Base-by-base conservation (phyloP, 2,113 vertebrate species). In the Cavia aperea region DNA sequence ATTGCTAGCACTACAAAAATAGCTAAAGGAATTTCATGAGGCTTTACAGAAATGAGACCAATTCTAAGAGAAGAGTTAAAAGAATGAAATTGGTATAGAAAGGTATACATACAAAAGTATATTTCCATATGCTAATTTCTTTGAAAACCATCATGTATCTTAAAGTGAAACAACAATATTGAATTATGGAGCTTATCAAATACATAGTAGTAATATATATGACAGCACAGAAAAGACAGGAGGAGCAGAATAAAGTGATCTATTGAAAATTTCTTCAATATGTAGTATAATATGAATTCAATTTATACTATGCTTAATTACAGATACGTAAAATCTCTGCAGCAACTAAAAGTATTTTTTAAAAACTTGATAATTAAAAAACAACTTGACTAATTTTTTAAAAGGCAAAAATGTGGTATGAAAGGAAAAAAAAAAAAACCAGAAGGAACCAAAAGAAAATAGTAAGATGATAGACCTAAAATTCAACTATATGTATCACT, bases 361-460 rank as follows among this genome's bases (percentile, higher is more conserved):
- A 54, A 54, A 54, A 54, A 54, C 51, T 54, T 54, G 51, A 54
- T 46, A 75, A 75, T 75, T 75, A 75, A 46, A 26, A 72, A 43
- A 8, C 21, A 75, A 46, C 43, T 75, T 75, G 72, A 46, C 21
- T 46, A 75, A 75, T 75, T 39, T 75, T 75, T 73, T 75, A 46
- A 46, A 75, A 70, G 24, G 39, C 72, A 75, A 75, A 75, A 68
- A 75, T 6, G 14, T 51, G 31, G 10, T n/a, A 39, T 54, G 63
- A 78, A 89, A 89, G 9, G 62, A 46, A 89, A 89, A 83, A 93
- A 36, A 90, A 89, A 89, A 83, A 93, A 36, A 79, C 85, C 9
- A 63, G 33, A 77, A 13, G 36, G 24, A 89, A 84, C 6, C 63
- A 85, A 89, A 19, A 51, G 39, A 86, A 43, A 33, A 70, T 39